Conservation (phyloP, 2,113 vertebrate genomes). For the Agapornis roseicollis region DNA sequence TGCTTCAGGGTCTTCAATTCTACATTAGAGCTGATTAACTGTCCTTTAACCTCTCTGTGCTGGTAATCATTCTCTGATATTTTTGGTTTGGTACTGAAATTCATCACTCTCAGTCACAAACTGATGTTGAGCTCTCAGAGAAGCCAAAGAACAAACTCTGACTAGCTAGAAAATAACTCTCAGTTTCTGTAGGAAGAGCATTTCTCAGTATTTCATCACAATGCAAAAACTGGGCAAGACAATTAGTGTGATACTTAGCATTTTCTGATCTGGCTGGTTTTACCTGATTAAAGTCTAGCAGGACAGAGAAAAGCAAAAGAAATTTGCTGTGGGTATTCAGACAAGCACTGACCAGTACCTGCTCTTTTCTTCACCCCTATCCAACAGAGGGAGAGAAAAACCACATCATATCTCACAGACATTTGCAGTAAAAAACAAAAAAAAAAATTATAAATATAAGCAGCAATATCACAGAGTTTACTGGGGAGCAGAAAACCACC, state of each 20-base stretch:
- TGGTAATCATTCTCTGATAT: not conserved
- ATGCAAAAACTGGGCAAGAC: not conserved
- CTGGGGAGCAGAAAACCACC: not conserved
- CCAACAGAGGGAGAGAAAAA: not conserved
- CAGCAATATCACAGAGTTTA: not conserved
- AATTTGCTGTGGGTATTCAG: not conserved
- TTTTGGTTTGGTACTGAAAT: not conserved
- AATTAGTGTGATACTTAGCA: not conserved
- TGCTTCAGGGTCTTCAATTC: not conserved
- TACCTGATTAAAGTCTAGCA: not conserved
- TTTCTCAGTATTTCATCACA: not conserved
- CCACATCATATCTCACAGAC: not conserved
- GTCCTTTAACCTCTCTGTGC: not conserved
- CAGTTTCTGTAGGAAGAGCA: not conserved
- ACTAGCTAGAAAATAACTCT: not conserved
- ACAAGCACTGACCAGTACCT: not conserved
- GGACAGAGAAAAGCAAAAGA: not conserved
- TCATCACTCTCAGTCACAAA: not conserved
- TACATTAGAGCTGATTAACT: not conserved
- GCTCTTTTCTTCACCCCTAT: not conserved
- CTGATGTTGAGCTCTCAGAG: not conserved
- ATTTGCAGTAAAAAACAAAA: not conserved
- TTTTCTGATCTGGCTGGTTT: not conserved
- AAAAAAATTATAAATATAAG: not conserved
- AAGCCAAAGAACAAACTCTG: not conserved